A percentile compares a stretch with the other conserved stretches of the same genome.
Conservation (phyloP, 2,888 invertebrate species). For the Odontomyia ornata region DNA sequence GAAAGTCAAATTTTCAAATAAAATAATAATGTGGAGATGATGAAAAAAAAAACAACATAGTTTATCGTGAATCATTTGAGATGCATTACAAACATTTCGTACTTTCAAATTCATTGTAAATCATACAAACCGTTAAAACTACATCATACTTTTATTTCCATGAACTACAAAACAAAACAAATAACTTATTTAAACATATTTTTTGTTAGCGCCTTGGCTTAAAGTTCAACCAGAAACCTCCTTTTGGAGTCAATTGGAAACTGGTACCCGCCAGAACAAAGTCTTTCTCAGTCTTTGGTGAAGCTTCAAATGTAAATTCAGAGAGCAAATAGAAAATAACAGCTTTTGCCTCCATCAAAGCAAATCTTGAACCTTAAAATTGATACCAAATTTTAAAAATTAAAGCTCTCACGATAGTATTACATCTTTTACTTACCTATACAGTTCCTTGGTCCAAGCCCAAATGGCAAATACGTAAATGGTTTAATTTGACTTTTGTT, state of each 20-base stretch:
- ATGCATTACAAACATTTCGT: too few relatives aligned
- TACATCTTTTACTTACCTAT: slow-evolving; percentile 16
- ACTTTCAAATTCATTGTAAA: too few relatives aligned
- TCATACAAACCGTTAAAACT: too few relatives aligned
- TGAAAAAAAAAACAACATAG: too few relatives aligned
- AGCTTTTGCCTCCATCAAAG: slow-evolving; percentile 51
- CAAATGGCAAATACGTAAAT: slow-evolving; percentile 68
- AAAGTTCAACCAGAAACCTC: slow-evolving; percentile 26
- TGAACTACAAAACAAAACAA: too few relatives aligned
- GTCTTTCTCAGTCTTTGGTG: slow-evolving; percentile 54
- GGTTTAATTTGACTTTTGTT: slow-evolving; percentile 66
- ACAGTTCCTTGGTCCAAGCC: slow-evolving; percentile 70
- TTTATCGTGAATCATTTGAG: too few relatives aligned
- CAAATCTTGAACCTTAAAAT: slow-evolving; percentile 54
- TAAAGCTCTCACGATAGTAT: not conserved
- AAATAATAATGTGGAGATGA: too few relatives aligned
- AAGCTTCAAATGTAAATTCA: slow-evolving; percentile 52
- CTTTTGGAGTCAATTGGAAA: slow-evolving; percentile 54
- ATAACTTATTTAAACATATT: too few relatives aligned
- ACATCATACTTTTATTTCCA: too few relatives aligned
- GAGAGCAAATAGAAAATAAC: slow-evolving; percentile 55
- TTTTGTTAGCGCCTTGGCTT: not conserved
- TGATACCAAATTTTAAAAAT: not conserved
- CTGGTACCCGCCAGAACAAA: slow-evolving; percentile 54
- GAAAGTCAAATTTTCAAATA: too few relatives aligned